A percentile compares a stretch with the other conserved stretches of the same genome.
phyloP scores from a whole-genome alignment of 2,113 vertebrate genomes.

The Psittacara wagleri region DNA sequence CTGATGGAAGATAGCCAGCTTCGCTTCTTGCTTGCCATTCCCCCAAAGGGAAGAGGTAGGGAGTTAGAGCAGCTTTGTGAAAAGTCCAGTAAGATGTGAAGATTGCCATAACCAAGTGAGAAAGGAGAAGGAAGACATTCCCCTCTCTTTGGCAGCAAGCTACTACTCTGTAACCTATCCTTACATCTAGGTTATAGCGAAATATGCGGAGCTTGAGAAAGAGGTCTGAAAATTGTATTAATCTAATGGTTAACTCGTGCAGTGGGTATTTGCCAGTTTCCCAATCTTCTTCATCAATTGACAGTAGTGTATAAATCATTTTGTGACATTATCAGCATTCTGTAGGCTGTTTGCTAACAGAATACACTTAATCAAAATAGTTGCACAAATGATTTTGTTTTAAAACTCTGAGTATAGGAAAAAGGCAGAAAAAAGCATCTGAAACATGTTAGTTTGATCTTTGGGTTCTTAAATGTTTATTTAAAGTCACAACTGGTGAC shows the following conservation, averaged over 20 bases:
- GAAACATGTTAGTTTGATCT: not conserved
- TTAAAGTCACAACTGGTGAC: not conserved
- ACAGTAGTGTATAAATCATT: not conserved
- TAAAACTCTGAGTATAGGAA: not conserved
- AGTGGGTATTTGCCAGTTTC: not conserved
- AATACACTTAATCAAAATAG: not conserved
- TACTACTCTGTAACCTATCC: not conserved
- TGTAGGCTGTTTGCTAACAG: not conserved
- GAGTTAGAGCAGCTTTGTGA: not conserved
- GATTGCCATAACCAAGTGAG: not conserved
- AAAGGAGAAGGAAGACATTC: not conserved
- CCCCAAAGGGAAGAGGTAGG: not conserved
- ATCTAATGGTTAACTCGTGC: not conserved
- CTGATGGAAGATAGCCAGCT: not conserved
- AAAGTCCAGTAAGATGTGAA: not conserved
- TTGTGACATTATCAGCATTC: not conserved
- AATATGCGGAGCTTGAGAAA: not conserved
- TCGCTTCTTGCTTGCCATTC: not conserved
- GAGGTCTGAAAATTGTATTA: not conserved
- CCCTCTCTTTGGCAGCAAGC: not conserved
- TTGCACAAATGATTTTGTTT: not conserved
- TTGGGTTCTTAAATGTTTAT: not conserved
- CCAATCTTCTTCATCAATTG: not conserved
- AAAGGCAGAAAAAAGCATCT: not conserved
- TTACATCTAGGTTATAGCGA: not conserved